Evolutionary conservation across 1,140 invertebrate genomes (phyloP).

Genomic region (Dreissena polymorpha): DNA sequence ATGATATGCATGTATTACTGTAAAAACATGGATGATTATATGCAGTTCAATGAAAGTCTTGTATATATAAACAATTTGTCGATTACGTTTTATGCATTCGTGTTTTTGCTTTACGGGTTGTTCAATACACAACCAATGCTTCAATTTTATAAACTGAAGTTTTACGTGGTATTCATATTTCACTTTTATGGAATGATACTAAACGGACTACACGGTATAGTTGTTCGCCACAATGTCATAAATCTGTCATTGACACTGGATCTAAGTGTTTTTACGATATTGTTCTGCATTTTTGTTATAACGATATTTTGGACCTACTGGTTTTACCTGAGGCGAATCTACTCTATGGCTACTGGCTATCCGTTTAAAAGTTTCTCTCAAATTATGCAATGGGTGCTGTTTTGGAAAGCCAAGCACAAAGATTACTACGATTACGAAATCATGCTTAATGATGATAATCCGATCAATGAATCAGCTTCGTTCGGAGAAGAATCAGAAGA

Average conservation of each 20-base stretch:
- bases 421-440: conserved; percentile 28
- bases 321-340: conserved; percentile 11
- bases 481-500: not conserved
- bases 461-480: not conserved
- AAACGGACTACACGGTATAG: not conserved
- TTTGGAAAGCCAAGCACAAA: conserved; percentile 23
- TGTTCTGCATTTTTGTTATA: not conserved
- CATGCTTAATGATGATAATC: not conserved
- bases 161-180: conserved; percentile 20
- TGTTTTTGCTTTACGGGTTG: conserved; percentile 8
- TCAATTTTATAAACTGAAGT: conserved; percentile 15
- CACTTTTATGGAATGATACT: conserved; percentile 7
- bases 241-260: conserved; percentile 1
- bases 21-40: conserved; percentile 6
- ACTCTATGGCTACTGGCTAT: conserved; percentile 4
- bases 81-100: conserved; percentile 1
- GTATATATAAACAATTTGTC: conserved; percentile 16
- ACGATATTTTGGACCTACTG: conserved; percentile 17
- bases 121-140: not conserved
- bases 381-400: conserved; percentile 1
- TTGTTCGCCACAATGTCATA: conserved; percentile 3
- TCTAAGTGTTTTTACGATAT: not conserved
- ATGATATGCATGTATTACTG: too few relatives aligned
- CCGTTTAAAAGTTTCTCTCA: conserved; percentile 3
- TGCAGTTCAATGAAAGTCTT: conserved; percentile 12